Conservation (phyloP, 2,113 vertebrate genomes). For the Campylomormyrus numenius region DNA sequence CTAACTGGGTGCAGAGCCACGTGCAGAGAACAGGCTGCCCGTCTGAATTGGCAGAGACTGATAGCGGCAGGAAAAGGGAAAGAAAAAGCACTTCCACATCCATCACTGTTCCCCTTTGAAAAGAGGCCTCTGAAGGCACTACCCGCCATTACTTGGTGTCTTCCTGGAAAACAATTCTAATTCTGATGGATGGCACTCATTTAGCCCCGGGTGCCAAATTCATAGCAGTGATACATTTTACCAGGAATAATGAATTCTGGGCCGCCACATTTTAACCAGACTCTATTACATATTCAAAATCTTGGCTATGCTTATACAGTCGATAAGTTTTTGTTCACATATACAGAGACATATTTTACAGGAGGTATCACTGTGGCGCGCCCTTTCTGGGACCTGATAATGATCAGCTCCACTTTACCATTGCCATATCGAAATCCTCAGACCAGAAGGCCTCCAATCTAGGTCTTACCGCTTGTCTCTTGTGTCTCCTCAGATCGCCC, state of each 20-base stretch:
- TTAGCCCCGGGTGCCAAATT: neutral
- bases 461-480: neutral
- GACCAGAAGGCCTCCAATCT: neutral
- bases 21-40: neutral
- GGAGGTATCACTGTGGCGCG: neutral
- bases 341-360: neutral
- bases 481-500: neutral
- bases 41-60: neutral
- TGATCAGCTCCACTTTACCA: neutral
- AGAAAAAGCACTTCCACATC: neutral
- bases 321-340: neutral
- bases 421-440: neutral
- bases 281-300: neutral
- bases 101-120: neutral
- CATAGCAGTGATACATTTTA: neutral
- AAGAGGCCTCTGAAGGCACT: neutral
- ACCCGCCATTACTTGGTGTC: neutral
- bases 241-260: neutral
- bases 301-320: neutral
- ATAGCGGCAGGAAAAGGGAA: neutral
- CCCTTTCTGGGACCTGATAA: neutral
- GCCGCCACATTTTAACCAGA: neutral
- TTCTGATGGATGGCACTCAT: neutral
- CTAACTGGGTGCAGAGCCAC: neutral
- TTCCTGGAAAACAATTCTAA: conserved; percentile 2